Evolutionary conservation across 2,888 invertebrate genomes (phyloP).

Genomic region (Tenthredo amoena): DNA sequence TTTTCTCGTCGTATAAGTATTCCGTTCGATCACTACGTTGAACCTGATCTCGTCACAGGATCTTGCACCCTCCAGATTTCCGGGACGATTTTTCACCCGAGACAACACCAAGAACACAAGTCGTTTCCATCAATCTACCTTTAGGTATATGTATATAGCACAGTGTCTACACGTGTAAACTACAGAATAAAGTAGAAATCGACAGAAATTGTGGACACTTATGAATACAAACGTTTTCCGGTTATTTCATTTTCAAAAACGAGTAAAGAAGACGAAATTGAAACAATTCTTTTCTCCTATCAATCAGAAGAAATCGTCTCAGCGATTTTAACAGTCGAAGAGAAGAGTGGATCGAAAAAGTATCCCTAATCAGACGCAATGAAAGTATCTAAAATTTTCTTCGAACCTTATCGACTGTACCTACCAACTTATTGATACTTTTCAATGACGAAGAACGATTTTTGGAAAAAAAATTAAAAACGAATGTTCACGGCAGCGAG

Average conservation of each 20-base stretch:
- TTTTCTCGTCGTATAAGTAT: neutral
- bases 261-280: too few relatives aligned
- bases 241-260: too few relatives aligned
- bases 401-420: too few relatives aligned
- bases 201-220: neutral
- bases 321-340: too few relatives aligned
- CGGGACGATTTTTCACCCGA: neutral
- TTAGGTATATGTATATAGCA: neutral
- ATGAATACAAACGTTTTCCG: too few relatives aligned
- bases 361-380: too few relatives aligned
- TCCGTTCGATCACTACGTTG: neutral
- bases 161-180: neutral
- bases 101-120: slow-evolving; percentile 8
- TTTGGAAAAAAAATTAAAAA: neutral
- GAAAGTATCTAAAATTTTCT: too few relatives aligned
- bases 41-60: neutral
- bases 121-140: slow-evolving; percentile 1
- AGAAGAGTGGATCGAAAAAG: too few relatives aligned
- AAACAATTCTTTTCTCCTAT: too few relatives aligned
- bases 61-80: neutral
- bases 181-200: neutral
- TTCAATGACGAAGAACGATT: neutral
- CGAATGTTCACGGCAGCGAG: neutral
- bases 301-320: too few relatives aligned
- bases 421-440: too few relatives aligned